Conservation (phyloP, 2,113 vertebrate species). For the Clarias macrocephalus region DNA sequence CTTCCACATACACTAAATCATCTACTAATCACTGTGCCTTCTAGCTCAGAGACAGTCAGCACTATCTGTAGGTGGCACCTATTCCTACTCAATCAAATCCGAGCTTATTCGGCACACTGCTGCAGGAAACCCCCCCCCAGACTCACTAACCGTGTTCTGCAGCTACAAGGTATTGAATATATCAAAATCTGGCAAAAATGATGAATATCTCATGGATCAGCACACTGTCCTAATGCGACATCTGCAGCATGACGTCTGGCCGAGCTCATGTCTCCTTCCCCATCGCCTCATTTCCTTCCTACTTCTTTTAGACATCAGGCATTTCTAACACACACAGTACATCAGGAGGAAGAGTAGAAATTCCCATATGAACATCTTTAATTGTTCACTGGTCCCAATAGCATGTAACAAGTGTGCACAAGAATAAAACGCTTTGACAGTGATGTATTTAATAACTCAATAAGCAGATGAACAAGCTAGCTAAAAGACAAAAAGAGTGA, state of each 20-base stretch:
- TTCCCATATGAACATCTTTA: background rate
- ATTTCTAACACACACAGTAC: background rate
- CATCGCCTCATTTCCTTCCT: background rate
- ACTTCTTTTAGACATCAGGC: background rate
- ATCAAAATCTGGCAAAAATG: background rate
- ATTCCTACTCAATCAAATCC: constrained; percentile 11
- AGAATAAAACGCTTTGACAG: background rate
- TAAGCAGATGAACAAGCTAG: constrained; percentile 18
- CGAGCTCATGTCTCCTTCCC: background rate
- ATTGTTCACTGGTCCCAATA: background rate
- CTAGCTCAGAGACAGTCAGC: background rate
- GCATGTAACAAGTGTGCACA: background rate
- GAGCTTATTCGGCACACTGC: background rate
- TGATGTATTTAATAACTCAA: constrained; percentile 20
- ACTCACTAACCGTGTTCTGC: background rate
- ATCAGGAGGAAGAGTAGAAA: background rate
- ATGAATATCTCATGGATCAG: background rate
- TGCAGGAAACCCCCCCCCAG: background rate
- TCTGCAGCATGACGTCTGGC: background rate
- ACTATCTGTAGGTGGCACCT: constrained; percentile 9
- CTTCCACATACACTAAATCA: constrained; percentile 7
- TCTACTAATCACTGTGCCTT: constrained; percentile 16
- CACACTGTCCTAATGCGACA: background rate
- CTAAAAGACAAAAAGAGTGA: constrained; percentile 10
- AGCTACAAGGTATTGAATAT: background rate